A percentile compares a stretch with the other conserved stretches of the same genome.
These are phyloP conservation scores for Eretmocerus hayati DNA, from an alignment of 2,888 invertebrate genomes.

Conservation along the genomic window DNA sequence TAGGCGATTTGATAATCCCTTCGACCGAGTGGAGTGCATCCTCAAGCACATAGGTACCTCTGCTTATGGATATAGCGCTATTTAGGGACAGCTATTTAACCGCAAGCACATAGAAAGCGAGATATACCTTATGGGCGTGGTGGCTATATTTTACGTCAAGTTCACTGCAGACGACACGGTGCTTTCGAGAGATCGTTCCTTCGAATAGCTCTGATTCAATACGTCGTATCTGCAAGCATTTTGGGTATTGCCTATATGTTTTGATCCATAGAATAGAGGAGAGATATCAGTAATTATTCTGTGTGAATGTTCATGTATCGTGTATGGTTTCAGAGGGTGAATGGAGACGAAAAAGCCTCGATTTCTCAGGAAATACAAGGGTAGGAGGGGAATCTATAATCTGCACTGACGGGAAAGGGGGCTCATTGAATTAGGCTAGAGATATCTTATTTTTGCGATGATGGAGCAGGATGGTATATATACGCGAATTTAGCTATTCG, in stretches of 20 bases:
- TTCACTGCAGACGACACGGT: constrained; percentile 29
- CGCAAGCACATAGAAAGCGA: constrained; percentile 24
- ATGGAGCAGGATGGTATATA: too few species aligned
- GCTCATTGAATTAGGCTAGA: too few species aligned
- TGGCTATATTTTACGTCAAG: constrained; percentile 39
- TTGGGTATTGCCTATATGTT: too few species aligned
- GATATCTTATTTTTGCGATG: too few species aligned
- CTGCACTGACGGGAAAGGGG: too few species aligned
- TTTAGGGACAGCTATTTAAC: constrained; percentile 39
- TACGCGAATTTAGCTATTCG: too few species aligned
- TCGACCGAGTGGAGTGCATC: too few species aligned
- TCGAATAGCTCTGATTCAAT: too few species aligned
- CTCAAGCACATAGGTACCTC: neutral
- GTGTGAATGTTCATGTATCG: neutral
- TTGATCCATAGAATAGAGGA: neutral
- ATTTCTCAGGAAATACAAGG: too few species aligned
- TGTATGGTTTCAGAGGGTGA: neutral
- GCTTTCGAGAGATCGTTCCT: neutral
- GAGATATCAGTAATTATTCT: neutral
- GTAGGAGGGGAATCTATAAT: too few species aligned
- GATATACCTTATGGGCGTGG: constrained; percentile 39
- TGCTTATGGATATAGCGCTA: constrained; percentile 23
- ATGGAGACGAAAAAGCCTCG: neutral
- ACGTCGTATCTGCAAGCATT: too few species aligned
- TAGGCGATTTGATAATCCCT: constrained; percentile 29